These are phyloP conservation scores for Schlechtendalia chinensis DNA, from an alignment of 1,140 invertebrate species.

Conservation along the genomic window DNA sequence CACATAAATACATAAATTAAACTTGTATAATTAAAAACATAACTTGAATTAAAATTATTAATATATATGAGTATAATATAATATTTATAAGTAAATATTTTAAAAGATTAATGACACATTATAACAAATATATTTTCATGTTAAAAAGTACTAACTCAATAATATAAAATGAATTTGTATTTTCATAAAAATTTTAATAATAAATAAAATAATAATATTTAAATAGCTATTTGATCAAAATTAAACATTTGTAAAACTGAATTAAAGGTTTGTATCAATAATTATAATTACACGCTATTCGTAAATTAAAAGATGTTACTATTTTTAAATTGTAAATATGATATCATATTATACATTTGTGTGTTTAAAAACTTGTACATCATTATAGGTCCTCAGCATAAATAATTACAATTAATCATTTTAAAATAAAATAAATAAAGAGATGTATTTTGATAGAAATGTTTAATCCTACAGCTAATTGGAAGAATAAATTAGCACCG, in stretches of 20 bases:
- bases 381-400: background rate
- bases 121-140: too few relatives aligned
- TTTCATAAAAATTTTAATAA: constrained; percentile 13
- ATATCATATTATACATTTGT: background rate
- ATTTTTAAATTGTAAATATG: background rate
- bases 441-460: background rate
- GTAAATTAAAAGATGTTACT: background rate
- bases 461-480: constrained; percentile 17
- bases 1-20: background rate
- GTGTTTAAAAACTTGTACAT: background rate
- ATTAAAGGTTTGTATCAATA: background rate
- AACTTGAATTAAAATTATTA: background rate
- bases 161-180: constrained; percentile 1
- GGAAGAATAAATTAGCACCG: constrained; percentile 35
- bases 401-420: background rate
- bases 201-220: background rate
- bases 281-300: background rate
- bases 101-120: too few relatives aligned
- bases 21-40: too few relatives aligned
- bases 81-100: background rate
- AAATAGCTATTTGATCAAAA: constrained; percentile 28
- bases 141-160: too few relatives aligned
- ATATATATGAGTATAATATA: background rate
- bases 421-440: background rate
- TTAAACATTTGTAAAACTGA: constrained; percentile 3